phyloP scores from a whole-genome alignment of 2,797 vertebrate species.

The Fratercula arctica region DNA sequence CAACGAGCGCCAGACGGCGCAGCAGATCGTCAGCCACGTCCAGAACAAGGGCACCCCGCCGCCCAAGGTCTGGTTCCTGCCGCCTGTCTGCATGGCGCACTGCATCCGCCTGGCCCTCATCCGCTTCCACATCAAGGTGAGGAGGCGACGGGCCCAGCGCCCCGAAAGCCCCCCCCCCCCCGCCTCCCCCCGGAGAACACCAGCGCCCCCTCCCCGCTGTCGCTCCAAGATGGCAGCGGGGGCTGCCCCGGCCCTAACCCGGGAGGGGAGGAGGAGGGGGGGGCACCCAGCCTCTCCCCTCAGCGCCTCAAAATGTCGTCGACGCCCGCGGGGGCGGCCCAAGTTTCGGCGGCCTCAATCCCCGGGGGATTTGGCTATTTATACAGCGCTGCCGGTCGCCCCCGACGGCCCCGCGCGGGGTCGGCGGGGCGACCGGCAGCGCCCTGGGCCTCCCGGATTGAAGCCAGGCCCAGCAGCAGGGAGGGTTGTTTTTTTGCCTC shows the following conservation, averaged over 20 bases:
- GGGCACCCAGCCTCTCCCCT: background rate
- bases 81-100: slow-evolving; percentile 94
- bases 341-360: background rate
- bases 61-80: slow-evolving; percentile 97
- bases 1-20: slow-evolving; percentile 93
- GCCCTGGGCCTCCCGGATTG: background rate
- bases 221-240: slow-evolving; percentile 47
- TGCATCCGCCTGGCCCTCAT: slow-evolving; percentile 95
- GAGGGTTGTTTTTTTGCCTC: slow-evolving; percentile 40
- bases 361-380: background rate
- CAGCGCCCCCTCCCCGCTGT: background rate
- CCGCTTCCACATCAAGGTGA: slow-evolving; percentile 93
- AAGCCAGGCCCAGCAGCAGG: background rate
- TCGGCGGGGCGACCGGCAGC: background rate
- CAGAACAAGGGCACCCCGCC: slow-evolving; percentile 96
- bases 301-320: slow-evolving; percentile 47
- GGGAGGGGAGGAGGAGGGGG: background rate
- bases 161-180: background rate
- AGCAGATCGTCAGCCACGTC: slow-evolving; percentile 95
- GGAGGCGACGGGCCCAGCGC: background rate
- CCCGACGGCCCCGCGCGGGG: background rate
- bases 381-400: background rate
- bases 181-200: background rate
- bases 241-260: background rate
- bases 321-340: slow-evolving; percentile 14